phyloP scores from a whole-genome alignment of 2,797 vertebrate species.

The Fundulus diaphanus region DNA sequence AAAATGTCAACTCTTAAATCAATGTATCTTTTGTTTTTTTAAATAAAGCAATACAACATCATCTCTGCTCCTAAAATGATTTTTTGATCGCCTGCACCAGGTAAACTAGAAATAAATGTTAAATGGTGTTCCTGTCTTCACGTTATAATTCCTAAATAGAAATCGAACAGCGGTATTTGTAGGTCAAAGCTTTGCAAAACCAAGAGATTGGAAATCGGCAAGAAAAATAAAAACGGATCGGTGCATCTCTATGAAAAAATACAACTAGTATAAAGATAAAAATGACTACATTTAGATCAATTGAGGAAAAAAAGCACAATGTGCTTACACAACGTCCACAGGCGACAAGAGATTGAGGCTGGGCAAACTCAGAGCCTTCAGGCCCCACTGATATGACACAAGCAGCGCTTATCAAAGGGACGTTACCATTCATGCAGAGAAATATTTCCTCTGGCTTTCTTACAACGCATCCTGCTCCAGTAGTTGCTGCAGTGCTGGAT shows the following conservation, averaged over 20 bases:
- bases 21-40: not conserved
- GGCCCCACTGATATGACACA: slow-evolving; percentile 46
- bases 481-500: slow-evolving; percentile 59
- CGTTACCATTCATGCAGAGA: slow-evolving; percentile 52
- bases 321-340: not conserved
- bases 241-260: too few relatives aligned
- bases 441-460: slow-evolving; percentile 64
- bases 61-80: not conserved
- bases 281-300: not conserved
- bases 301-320: not conserved
- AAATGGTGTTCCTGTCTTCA: not conserved
- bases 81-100: not conserved
- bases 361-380: slow-evolving; percentile 28
- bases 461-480: slow-evolving; percentile 58
- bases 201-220: not conserved
- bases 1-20: not conserved
- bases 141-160: not conserved
- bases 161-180: not conserved
- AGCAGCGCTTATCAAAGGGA: slow-evolving; percentile 35
- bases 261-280: too few relatives aligned
- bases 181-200: not conserved
- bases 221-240: not conserved
- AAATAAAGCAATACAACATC: not conserved
- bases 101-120: not conserved
- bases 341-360: slow-evolving; percentile 8